Base-by-base conservation (phyloP, 2,888 invertebrate genomes). In the Temnothorax unifasciatus region DNA sequence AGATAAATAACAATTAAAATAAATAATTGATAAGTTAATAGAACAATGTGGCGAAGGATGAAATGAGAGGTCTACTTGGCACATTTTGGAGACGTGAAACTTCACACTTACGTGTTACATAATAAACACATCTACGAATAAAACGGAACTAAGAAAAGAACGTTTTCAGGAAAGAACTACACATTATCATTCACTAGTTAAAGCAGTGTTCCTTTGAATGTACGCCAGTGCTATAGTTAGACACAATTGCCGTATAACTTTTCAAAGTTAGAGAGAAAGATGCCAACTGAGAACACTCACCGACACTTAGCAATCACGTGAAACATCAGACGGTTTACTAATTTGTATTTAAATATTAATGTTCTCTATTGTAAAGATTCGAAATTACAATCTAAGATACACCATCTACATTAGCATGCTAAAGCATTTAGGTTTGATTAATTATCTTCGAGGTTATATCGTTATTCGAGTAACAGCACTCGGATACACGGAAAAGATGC, bases 391-490 rank as follows among this genome's bases (percentile, higher is more conserved):
- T 73, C 11, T 21, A 3, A 71, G 38, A 38, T 38, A 15, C 21
- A 38, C 21, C 25, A 21, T 25, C 6, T 18, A 9, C 18, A 29
- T 29, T 29, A 44, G 52, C 15, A 21, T 68, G 38, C 6, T 47
- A 47, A 68, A 52, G 13, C 13, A 63, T 38, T 47, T 9, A 5
- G 15, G 11, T 50, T 38, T 50, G 15, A 21, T 9, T 34, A n/a
- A 54, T 18, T 59, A 74, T 44, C 59, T 18, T 21, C 8, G 21
- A 18, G 13, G 1, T 59, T 44, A 44, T 57, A 44, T 57, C 41
- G 57, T 74, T 74, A 59, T 25, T 57, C 50, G 57, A 59, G n/a
- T 13, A 57, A 59, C 13, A n/a, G 41, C 25, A 44, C 18, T 13
- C 25, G 25, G 41, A 73, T 57, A 75, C 34, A 11, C 47, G n/a